A percentile compares a stretch with the other conserved stretches of the same genome.
Evolutionary conservation across 2,113 vertebrate genomes (phyloP).

Genomic region (Ameiurus melas): DNA sequence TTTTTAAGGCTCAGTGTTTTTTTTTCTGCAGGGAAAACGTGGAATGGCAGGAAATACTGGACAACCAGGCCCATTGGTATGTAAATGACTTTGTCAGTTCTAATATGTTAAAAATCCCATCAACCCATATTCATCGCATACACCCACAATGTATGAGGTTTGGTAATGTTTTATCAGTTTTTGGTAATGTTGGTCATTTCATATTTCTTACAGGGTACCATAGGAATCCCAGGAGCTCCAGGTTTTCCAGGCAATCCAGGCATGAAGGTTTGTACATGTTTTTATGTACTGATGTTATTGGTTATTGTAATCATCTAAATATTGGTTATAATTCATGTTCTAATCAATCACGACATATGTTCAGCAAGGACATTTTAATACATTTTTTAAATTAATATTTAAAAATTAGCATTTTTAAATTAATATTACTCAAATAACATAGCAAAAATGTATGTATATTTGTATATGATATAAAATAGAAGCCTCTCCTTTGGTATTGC

Average conservation of each 20-base stretch:
- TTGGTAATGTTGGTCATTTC: neutral
- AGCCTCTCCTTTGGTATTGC: neutral
- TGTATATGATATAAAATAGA: neutral
- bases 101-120: neutral
- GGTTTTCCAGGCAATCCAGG: constrained; percentile 93
- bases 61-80: constrained; percentile 82
- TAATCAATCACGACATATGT: neutral
- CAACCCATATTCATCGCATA: neutral
- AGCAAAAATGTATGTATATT: neutral
- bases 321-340: neutral
- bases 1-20: neutral
- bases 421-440: neutral
- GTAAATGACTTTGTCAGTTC: constrained; percentile 25
- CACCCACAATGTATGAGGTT: too few relatives aligned
- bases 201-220: constrained; percentile 77
- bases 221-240: constrained; percentile 84
- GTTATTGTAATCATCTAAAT: neutral
- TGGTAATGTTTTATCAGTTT: too few relatives aligned
- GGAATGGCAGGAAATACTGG: constrained; percentile 87
- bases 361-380: neutral
- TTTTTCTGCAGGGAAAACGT: constrained; percentile 80
- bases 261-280: constrained; percentile 80
- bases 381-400: too few relatives aligned
- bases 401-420: neutral
- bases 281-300: neutral